Evolutionary conservation across 2,888 invertebrate genomes (phyloP).

Genomic region (Epirrhoe tristata): DNA sequence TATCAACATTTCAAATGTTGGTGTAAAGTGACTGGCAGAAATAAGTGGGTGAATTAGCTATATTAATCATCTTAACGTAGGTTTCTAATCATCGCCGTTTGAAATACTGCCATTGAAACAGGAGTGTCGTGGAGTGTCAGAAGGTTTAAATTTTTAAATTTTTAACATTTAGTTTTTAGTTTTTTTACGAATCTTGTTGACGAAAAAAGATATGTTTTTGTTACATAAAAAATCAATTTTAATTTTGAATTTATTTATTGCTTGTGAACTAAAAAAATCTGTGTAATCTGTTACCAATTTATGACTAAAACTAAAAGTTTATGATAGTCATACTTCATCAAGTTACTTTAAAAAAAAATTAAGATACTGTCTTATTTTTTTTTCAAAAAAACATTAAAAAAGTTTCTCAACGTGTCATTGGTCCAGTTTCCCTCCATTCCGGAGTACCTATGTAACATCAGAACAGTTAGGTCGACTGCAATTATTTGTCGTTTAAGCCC

Average conservation of each 20-base stretch:
- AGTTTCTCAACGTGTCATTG: background rate
- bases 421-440: conserved; percentile 8
- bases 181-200: too few relatives aligned
- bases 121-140: conserved; percentile 18
- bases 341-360: too few relatives aligned
- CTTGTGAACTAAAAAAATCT: too few relatives aligned
- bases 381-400: background rate
- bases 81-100: background rate
- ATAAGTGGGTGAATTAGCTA: background rate
- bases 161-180: background rate
- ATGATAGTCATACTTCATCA: too few relatives aligned
- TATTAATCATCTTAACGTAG: background rate
- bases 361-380: too few relatives aligned
- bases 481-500: conserved; percentile 41
- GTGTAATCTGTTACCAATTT: too few relatives aligned
- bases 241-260: too few relatives aligned
- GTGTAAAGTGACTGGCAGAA: too few relatives aligned
- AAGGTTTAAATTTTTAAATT: background rate
- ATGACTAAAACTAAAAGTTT: too few relatives aligned
- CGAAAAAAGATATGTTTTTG: too few relatives aligned
- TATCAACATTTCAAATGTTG: background rate
- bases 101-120: conserved; percentile 3
- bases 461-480: conserved; percentile 23
- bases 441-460: conserved; percentile 12
- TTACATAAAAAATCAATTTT: too few relatives aligned